Percentiles rank a stretch among this genome's conserved stretches.
These are phyloP conservation scores for Oreochromis tanganicae DNA, from an alignment of 2,113 vertebrate species.

Conservation along the genomic window DNA sequence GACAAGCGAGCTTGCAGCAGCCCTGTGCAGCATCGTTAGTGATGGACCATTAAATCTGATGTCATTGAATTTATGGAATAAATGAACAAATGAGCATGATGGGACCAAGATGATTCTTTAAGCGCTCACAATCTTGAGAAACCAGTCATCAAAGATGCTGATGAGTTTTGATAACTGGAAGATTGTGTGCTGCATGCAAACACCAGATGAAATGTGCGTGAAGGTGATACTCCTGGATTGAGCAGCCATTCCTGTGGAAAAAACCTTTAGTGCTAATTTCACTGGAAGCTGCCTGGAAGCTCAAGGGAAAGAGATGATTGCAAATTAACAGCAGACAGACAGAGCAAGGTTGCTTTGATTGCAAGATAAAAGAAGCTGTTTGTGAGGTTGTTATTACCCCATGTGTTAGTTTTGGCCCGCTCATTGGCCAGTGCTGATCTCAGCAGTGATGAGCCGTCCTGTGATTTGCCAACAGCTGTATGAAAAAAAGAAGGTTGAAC, in stretches of 20 bases:
- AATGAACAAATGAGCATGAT: neutral
- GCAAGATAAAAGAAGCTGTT: conserved; percentile 3
- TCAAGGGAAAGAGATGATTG: neutral
- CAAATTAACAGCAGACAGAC: conserved; percentile 1
- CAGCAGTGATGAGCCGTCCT: conserved; percentile 24
- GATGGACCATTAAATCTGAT: neutral
- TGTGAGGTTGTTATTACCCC: conserved; percentile 44
- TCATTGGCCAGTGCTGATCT: conserved; percentile 28
- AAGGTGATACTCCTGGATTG: neutral
- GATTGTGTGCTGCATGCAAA: conserved; percentile 36
- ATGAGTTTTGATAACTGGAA: conserved; percentile 16
- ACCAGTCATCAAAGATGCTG: conserved; percentile 18
- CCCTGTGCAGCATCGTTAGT: conserved; percentile 34
- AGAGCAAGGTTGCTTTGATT: neutral
- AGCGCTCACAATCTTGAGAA: conserved; percentile 22
- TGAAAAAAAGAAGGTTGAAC: conserved; percentile 24
- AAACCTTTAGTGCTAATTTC: neutral
- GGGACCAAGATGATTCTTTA: neutral
- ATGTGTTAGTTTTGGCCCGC: conserved; percentile 36
- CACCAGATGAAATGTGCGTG: neutral
- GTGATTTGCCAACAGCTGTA: conserved; percentile 34
- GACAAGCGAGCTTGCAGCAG: conserved; percentile 19
- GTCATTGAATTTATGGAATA: neutral
- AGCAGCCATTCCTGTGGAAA: conserved; percentile 40
- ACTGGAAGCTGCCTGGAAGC: neutral